phyloP scores from a whole-genome alignment of 2,888 invertebrate genomes.

The Caenorhabditis sp. region DNA sequence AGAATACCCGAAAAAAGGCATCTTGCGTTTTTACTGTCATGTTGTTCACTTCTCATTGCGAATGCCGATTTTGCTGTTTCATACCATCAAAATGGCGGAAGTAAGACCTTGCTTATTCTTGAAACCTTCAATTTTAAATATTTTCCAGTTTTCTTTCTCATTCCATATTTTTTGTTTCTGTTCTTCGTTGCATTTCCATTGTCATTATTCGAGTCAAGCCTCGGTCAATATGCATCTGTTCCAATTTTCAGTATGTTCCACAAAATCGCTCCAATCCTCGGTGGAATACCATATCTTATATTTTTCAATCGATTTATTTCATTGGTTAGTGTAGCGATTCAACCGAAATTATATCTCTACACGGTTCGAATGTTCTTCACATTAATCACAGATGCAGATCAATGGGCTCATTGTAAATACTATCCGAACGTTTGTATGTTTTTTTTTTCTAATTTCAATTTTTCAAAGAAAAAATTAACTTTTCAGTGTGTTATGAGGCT shows the following conservation, averaged over 20 bases:
- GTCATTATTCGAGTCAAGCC: not conserved
- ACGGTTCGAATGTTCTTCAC: not conserved
- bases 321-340: not conserved
- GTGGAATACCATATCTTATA: not conserved
- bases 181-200: not conserved
- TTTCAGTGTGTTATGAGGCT: not conserved
- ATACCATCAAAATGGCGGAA: not conserved
- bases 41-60: not conserved
- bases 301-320: not conserved
- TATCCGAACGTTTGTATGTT: not conserved
- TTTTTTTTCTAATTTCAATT: not conserved
- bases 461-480: too few species aligned
- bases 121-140: too few species aligned
- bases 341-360: not conserved
- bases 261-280: not conserved
- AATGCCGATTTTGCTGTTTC: not conserved
- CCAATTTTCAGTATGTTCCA: not conserved
- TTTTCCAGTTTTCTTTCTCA: not conserved
- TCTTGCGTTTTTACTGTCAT: not conserved
- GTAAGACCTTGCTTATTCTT: too few species aligned
- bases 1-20: not conserved
- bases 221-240: not conserved
- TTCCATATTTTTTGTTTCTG: not conserved
- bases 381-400: not conserved
- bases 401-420: not conserved